phyloP scores from a whole-genome alignment of 2,797 vertebrate species.

The Rallus crepitans region DNA sequence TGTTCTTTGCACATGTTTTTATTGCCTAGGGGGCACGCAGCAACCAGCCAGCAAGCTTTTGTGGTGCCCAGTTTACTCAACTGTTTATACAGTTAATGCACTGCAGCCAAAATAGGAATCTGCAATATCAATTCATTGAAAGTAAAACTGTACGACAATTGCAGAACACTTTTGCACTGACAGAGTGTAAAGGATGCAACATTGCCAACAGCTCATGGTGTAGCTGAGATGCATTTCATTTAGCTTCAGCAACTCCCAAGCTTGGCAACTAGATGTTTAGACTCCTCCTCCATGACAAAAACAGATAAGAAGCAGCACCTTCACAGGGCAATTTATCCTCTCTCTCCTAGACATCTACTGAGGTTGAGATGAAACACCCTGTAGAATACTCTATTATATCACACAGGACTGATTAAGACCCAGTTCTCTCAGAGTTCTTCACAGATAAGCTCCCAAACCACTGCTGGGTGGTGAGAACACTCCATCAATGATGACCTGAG shows the following conservation, averaged over 20 bases:
- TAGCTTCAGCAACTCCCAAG: background rate
- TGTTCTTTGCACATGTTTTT: slow-evolving; percentile 78
- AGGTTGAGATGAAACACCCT: background rate
- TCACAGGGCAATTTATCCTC: background rate
- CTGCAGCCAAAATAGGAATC: slow-evolving; percentile 54
- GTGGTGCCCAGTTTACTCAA: slow-evolving; percentile 29
- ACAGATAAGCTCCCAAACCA: background rate
- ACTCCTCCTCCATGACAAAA: background rate
- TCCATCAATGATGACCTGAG: background rate
- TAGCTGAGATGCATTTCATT: background rate
- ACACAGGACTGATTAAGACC: background rate
- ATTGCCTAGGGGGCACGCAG: slow-evolving; percentile 75
- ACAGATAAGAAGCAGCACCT: background rate
- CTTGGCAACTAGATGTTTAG: background rate
- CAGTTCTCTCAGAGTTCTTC: background rate
- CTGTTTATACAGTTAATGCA: slow-evolving; percentile 47
- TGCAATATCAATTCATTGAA: slow-evolving; percentile 38
- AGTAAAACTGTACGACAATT: background rate
- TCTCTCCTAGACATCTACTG: background rate
- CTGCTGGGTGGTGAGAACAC: background rate
- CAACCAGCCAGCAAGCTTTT: slow-evolving; percentile 53
- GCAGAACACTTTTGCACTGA: background rate
- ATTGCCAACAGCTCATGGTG: background rate
- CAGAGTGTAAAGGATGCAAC: background rate
- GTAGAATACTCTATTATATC: background rate